phyloP scores from a whole-genome alignment of 2,797 vertebrate genomes.

The Enteromius treurensis region DNA sequence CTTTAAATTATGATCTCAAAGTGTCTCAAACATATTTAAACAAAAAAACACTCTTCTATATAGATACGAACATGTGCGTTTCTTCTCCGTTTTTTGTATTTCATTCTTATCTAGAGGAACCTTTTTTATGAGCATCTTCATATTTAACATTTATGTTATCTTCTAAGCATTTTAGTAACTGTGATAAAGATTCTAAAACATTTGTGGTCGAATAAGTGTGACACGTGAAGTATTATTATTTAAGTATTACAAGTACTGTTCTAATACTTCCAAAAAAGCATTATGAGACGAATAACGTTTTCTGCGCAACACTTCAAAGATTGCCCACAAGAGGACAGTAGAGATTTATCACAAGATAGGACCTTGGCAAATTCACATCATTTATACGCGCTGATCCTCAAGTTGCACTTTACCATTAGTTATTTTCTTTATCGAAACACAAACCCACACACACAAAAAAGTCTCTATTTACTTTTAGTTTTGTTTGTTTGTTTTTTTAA shows the following conservation, averaged over 20 bases:
- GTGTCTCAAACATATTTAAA: neutral
- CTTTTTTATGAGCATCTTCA: neutral
- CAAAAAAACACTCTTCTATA: neutral
- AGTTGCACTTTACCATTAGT: neutral
- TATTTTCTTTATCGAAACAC: neutral
- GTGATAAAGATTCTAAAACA: neutral
- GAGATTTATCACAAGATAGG: neutral
- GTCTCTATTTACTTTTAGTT: neutral
- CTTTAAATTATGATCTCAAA: neutral
- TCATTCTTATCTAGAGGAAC: neutral
- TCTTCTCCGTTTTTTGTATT: neutral
- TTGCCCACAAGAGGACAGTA: conserved; percentile 25
- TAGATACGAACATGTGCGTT: neutral
- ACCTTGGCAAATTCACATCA: neutral
- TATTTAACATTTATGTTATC: neutral
- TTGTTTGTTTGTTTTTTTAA: neutral
- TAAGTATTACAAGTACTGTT: neutral
- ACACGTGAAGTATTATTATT: neutral
- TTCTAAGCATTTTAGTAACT: neutral
- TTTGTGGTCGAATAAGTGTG: neutral
- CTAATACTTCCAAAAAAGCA: neutral
- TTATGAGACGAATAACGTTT: neutral
- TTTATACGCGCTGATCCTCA: neutral
- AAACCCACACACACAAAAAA: too few relatives aligned
- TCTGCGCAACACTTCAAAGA: neutral